Conservation (phyloP, 2,113 vertebrate species). For the Ptilorrhoa leucosticta region DNA sequence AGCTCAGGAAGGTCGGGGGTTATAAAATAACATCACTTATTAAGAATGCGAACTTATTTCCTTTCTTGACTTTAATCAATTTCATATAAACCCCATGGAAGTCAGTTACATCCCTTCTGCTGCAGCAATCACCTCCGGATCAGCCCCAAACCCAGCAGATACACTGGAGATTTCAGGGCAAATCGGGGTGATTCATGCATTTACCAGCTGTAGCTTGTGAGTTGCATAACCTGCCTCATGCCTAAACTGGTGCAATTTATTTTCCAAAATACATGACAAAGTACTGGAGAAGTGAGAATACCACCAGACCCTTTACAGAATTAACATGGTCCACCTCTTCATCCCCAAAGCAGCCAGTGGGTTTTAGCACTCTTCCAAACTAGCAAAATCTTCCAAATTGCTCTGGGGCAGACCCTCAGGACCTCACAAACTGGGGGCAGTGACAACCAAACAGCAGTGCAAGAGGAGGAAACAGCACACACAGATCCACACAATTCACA, state of each 20-base stretch:
- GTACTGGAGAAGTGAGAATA: not conserved
- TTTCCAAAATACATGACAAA: not conserved
- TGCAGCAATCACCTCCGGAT: not conserved
- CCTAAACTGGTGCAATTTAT: not conserved
- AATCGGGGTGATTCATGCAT: not conserved
- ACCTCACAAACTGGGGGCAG: not conserved
- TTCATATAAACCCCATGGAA: not conserved
- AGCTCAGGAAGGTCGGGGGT: not conserved
- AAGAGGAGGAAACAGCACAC: not conserved
- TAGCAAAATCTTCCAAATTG: not conserved
- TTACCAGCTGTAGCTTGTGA: not conserved
- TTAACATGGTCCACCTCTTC: not conserved
- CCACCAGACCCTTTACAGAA: not conserved
- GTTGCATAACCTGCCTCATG: not conserved
- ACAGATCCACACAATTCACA: not conserved
- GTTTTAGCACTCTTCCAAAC: not conserved
- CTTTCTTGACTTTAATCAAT: not conserved
- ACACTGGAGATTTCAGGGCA: not conserved
- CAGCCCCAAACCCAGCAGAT: not conserved
- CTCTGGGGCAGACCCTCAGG: not conserved
- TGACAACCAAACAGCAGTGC: not conserved
- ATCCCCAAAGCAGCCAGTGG: not conserved
- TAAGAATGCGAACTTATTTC: not conserved
- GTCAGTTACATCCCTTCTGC: not conserved
- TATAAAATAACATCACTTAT: not conserved